Base-by-base conservation (phyloP, 30 jellyfish, hydroid and myxozoan genomes). In the Phacellophora camtschatica region DNA sequence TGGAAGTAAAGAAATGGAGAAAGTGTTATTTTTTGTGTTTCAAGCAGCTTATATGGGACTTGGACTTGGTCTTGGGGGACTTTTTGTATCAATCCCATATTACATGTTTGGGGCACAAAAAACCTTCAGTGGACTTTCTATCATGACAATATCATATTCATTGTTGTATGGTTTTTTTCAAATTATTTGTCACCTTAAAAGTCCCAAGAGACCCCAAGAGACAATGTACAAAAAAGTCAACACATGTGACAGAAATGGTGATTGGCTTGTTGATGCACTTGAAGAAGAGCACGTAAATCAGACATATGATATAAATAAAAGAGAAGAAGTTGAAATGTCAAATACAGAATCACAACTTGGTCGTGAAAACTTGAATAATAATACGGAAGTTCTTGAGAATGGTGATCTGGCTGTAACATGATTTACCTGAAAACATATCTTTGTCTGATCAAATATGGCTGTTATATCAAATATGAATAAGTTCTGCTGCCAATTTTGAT, bases 241-340 rank as follows among this genome's bases (percentile, higher is more conserved):
- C 46, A 36, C 95, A 2, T 30, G 61, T 61, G 89, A 67, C 24
- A 35, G 76, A 22, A 73, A 58, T 19, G 77, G 85, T 35, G 95
- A 84, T 61, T 84, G 95, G 95, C 84, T 84, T 27, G 83, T 72
- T 32, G 88, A 84, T 59, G 95, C 95, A 1, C 55, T 84, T 34
- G 42, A 36, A 48, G 87, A 61, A 13, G 95, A 71, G 12, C 86
- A 82, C 33, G 32, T 34, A 11, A 35, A 66, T 25, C 78, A 76
- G 32, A 48, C 16, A 18, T 59, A 59, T 19, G 84, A 66, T 15
- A 3, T 12, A 5, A 24, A 6, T 5, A 39, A 8, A 7, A 18
- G 41, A n/a, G 76, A 69, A 27, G 69, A 81, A 67, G 46, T 25
- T 3, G 77, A 16, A 18, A 20, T 41, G 11, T n/a, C 19, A 4